Evolutionary conservation across 2,888 invertebrate genomes (phyloP).

Genomic region (Nematopogon swammerdamellus): DNA sequence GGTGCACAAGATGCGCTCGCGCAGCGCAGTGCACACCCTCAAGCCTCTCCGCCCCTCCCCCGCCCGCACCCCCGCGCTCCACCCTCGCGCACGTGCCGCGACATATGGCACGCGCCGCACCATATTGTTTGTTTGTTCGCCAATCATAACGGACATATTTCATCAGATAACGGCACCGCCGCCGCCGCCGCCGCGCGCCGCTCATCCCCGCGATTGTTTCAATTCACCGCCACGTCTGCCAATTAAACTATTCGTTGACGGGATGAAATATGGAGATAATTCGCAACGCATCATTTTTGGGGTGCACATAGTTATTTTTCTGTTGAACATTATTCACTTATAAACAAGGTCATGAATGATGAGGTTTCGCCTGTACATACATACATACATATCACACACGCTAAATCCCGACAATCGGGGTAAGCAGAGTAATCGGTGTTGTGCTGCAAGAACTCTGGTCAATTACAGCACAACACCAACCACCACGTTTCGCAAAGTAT

Average conservation of each 20-base stretch:
- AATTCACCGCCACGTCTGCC: conserved; percentile 49
- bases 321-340: no score
- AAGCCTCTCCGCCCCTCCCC: no score
- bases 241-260: conserved; percentile 35
- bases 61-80: no score
- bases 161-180: conserved; percentile 53
- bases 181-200: conserved; percentile 33
- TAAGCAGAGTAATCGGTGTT: no score
- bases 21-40: not conserved
- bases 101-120: conserved; percentile 48
- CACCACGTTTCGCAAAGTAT: no score
- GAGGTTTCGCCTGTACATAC: no score
- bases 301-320: no score
- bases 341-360: no score
- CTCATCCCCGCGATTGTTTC: conserved; percentile 29
- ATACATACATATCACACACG: no score
- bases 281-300: not conserved
- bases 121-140: conserved; percentile 57
- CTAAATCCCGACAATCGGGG: no score
- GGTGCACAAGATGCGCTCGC: not conserved
- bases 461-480: no score
- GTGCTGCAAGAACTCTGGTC: no score
- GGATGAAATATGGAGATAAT: not conserved
- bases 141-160: conserved; percentile 58
- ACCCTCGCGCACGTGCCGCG: conserved; percentile 54